Evolutionary conservation across 2,113 vertebrate species (phyloP).

Genomic region (Lagenorhynchus albirostris): DNA sequence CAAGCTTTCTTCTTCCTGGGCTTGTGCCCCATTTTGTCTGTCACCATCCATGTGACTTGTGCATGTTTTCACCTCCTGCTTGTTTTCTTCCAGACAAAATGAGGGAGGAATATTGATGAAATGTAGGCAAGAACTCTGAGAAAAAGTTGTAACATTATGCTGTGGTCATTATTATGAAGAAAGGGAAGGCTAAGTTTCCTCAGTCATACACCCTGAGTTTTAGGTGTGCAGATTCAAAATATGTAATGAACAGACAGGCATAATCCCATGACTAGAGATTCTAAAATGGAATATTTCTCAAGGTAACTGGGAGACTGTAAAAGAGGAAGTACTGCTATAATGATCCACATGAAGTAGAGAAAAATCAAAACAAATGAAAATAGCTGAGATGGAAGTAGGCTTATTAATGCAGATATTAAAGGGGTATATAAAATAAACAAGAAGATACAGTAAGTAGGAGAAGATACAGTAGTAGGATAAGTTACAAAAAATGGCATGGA

Average conservation of each 20-base stretch:
- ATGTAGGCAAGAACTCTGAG: neutral
- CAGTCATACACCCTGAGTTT: neutral
- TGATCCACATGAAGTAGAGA: neutral
- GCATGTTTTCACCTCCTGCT: neutral
- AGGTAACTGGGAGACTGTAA: neutral
- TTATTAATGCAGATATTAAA: neutral
- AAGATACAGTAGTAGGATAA: neutral
- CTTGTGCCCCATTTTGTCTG: neutral
- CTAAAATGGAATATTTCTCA: neutral
- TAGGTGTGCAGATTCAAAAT: neutral
- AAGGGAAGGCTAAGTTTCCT: neutral
- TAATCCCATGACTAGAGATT: neutral
- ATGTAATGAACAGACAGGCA: neutral
- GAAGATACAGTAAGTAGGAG: neutral
- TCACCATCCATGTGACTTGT: neutral
- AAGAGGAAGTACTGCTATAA: neutral
- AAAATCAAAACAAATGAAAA: conserved; percentile 26
- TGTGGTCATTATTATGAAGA: neutral
- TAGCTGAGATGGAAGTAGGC: neutral
- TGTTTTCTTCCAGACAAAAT: neutral
- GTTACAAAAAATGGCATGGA: neutral
- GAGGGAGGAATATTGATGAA: neutral
- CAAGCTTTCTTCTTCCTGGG: neutral
- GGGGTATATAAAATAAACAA: neutral
- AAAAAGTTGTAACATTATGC: neutral